Percentiles rank a stretch among this genome's conserved stretches.
Evolutionary conservation across 2,113 vertebrate species (phyloP).

Genomic region (Oncorhynchus keta): DNA sequence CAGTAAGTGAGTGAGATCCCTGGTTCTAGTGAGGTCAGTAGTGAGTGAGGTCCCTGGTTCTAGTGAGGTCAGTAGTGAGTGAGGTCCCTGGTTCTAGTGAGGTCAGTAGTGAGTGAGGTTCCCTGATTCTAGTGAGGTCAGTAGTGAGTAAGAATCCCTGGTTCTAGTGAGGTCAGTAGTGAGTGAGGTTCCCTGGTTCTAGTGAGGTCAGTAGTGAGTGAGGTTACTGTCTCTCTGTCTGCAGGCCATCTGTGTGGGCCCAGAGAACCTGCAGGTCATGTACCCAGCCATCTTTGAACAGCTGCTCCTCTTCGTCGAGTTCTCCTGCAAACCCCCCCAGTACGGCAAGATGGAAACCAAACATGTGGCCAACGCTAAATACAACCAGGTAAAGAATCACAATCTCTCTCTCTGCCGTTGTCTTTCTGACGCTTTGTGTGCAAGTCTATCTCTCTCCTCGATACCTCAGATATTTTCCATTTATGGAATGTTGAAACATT

Average conservation of each 20-base stretch:
- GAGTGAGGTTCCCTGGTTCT: too few species aligned
- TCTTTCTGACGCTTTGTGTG: constrained; percentile 11
- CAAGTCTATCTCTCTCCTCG: constrained; percentile 19
- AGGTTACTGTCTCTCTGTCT: constrained; percentile 56
- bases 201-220: constrained; percentile 39
- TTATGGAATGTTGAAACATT: neutral
- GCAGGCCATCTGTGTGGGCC: constrained; percentile 95
- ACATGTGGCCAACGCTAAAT: constrained; percentile 98
- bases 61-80: too few species aligned
- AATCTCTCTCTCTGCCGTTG: neutral
- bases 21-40: too few species aligned
- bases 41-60: neutral
- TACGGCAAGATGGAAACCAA: constrained; percentile 98
- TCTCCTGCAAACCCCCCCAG: constrained; percentile 97
- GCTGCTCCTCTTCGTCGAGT: constrained; percentile 94
- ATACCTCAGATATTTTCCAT: neutral
- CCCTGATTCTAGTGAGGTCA: too few species aligned
- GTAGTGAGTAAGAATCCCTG: too few species aligned
- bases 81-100: too few species aligned
- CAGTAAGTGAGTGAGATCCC: too few species aligned
- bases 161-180: too few species aligned
- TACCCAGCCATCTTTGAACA: constrained; percentile 98
- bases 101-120: too few species aligned
- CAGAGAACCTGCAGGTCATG: constrained; percentile 98
- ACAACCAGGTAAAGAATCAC: constrained; percentile 86